phyloP scores from a whole-genome alignment of 2,797 vertebrate species.

The Anisognathus igniventris region DNA sequence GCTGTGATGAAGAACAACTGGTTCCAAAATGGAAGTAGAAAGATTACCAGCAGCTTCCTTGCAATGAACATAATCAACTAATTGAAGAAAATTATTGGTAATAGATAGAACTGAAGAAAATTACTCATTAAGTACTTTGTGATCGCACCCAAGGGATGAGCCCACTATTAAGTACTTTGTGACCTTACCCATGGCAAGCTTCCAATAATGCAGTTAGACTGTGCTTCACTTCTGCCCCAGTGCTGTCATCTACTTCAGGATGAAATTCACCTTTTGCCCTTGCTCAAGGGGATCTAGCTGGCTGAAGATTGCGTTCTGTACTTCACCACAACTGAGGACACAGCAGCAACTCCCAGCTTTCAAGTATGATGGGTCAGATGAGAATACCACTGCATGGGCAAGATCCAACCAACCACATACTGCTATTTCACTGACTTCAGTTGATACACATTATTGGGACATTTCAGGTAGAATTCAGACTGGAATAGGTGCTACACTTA shows the following conservation, averaged over 20 bases:
- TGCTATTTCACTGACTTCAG: neutral
- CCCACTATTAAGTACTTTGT: neutral
- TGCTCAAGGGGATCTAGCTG: neutral
- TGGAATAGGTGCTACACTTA: neutral
- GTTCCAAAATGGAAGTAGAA: neutral
- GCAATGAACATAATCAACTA: neutral
- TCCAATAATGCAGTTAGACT: neutral
- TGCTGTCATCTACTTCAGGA: neutral
- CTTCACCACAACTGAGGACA: neutral
- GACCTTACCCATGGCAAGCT: neutral
- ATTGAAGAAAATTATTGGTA: neutral
- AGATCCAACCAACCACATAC: neutral
- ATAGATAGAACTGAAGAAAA: neutral
- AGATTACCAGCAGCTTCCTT: neutral
- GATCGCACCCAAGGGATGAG: neutral
- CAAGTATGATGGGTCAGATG: neutral
- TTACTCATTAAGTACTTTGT: neutral
- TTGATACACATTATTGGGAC: neutral
- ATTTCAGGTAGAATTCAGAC: neutral
- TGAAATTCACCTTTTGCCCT: neutral
- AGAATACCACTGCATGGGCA: neutral
- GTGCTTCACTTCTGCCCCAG: neutral
- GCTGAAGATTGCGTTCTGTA: neutral
- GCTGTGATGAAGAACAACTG: neutral
- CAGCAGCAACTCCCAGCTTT: neutral